These are phyloP conservation scores for Calameuta filiformis DNA, from an alignment of 2,888 invertebrate species.

Conservation along the genomic window DNA sequence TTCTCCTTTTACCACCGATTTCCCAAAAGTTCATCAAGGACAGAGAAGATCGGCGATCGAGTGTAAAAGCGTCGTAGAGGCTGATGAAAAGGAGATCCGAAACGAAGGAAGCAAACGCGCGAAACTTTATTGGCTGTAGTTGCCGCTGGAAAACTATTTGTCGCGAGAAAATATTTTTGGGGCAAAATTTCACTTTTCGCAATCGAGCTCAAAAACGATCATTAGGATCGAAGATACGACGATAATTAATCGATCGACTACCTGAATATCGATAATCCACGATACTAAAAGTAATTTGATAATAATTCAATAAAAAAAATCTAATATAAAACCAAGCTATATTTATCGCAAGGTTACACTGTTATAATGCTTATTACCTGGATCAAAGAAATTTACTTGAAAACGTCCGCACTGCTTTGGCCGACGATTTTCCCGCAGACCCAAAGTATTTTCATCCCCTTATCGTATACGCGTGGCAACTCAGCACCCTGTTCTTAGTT, in stretches of 20 bases:
- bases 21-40: not conserved
- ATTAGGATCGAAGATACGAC: not conserved
- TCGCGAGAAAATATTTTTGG: conserved; percentile 38
- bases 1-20: not conserved
- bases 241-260: not conserved
- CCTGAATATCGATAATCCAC: too few relatives aligned
- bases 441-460: not conserved
- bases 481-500: conserved; percentile 37
- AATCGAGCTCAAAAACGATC: not conserved
- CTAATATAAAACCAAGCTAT: not conserved
- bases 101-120: not conserved
- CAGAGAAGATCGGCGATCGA: not conserved
- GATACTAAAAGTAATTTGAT: not conserved
- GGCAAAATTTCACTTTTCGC: conserved; percentile 28
- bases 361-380: not conserved
- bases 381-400: not conserved
- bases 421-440: not conserved
- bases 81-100: not conserved
- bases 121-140: conserved; percentile 20
- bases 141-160: conserved; percentile 36
- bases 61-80: not conserved
- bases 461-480: conserved; percentile 38
- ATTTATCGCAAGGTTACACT: not conserved
- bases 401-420: not conserved
- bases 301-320: not conserved